Evolutionary conservation across 1,140 invertebrate species (phyloP).

Genomic region (Brachystomella parvula): DNA sequence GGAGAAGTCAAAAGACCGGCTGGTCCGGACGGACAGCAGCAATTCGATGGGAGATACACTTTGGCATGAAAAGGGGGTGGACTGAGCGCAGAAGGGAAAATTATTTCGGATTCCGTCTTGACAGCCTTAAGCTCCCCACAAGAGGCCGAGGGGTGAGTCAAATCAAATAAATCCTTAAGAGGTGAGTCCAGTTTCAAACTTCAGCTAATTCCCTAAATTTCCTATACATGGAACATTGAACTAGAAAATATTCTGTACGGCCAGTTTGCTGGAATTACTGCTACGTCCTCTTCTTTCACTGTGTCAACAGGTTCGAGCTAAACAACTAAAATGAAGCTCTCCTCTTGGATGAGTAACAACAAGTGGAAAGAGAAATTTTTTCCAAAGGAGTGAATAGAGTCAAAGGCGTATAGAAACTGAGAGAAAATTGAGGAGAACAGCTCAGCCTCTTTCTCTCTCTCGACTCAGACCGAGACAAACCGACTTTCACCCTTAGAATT

Average conservation of each 20-base stretch:
- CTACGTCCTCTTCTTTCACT: no score
- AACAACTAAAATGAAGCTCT: conserved; percentile 13
- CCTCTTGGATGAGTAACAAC: conserved; percentile 19
- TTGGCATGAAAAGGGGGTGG: conserved; percentile 38
- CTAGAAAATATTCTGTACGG: no score
- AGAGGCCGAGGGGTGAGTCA: not conserved
- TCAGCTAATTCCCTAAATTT: no score
- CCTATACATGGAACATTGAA: no score
- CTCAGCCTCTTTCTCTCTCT: conserved; percentile 18
- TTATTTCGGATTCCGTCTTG: conserved; percentile 38
- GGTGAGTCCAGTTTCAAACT: no score
- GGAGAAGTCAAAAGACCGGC: conserved; percentile 37
- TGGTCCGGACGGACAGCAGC: conserved; percentile 36
- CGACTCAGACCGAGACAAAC: not conserved
- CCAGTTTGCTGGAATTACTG: no score
- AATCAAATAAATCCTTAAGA: no score
- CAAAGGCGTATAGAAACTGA: conserved; percentile 34
- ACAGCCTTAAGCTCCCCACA: conserved; percentile 3
- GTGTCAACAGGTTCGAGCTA: conserved; percentile 30
- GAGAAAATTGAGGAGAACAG: conserved; percentile 27
- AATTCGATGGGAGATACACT: conserved; percentile 38
- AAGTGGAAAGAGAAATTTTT: conserved; percentile 28
- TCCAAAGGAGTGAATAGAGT: conserved; percentile 25
- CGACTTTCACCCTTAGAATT: conserved; percentile 12
- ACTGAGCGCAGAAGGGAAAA: conserved; percentile 33